A percentile compares a stretch with the other conserved stretches of the same genome.
Conservation (phyloP, 2,113 vertebrate species). For the Eubucco bourcierii region DNA sequence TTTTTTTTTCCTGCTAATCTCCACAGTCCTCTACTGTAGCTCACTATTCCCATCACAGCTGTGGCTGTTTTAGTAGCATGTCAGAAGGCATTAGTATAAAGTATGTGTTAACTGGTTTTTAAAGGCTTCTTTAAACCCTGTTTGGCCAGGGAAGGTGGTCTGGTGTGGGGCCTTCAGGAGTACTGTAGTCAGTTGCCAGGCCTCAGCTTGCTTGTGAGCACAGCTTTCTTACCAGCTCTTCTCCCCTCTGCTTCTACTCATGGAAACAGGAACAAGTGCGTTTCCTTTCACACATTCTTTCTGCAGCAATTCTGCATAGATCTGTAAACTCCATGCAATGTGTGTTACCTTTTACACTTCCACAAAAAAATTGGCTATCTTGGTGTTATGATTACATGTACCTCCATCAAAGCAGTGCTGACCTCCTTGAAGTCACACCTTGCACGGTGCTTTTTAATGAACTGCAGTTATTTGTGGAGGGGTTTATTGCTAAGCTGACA, state of each 20-base stretch:
- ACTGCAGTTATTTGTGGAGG: not conserved
- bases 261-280: rapidly evolving
- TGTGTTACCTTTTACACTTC: not conserved
- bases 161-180: not conserved
- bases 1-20: not conserved
- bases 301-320: not conserved
- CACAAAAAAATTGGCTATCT: not conserved
- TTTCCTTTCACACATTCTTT: not conserved
- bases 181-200: not conserved
- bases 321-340: not conserved
- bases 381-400: rapidly evolving
- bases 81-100: not conserved
- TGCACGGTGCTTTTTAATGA: not conserved
- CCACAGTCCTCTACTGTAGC: not conserved
- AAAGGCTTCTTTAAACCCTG: not conserved
- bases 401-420: not conserved
- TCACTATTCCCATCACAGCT: not conserved
- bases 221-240: not conserved
- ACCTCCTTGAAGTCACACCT: not conserved
- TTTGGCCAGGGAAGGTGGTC: not conserved
- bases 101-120: not conserved
- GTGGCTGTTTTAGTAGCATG: not conserved
- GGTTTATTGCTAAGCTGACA: not conserved
- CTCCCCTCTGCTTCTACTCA: not conserved
- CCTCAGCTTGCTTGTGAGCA: not conserved